A percentile compares a stretch with the other conserved stretches of the same genome.
Conservation (phyloP, 2,888 invertebrate species). For the Thumatha senex region DNA sequence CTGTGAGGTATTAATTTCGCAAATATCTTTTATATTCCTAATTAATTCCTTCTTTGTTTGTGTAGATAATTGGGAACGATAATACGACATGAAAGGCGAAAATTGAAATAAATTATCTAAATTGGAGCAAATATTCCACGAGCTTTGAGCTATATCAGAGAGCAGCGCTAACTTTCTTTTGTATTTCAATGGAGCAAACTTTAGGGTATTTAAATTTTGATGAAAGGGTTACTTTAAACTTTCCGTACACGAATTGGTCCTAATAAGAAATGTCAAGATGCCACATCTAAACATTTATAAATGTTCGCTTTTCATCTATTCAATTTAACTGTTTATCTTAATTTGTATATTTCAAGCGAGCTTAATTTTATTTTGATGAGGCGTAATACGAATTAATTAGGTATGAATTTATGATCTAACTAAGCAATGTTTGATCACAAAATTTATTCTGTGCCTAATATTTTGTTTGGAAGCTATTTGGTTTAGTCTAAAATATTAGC, state of each 20-base stretch:
- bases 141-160: conserved; percentile 32
- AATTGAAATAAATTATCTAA: conserved; percentile 51
- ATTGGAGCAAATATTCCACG: conserved; percentile 37
- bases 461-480: too few relatives aligned
- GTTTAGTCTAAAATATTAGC: too few relatives aligned
- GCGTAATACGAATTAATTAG: neutral
- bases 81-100: conserved; percentile 49
- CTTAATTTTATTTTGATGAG: neutral
- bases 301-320: conserved; percentile 10
- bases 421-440: neutral
- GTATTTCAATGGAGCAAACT: conserved; percentile 38
- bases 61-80: conserved; percentile 48
- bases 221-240: conserved; percentile 39
- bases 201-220: conserved; percentile 40
- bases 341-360: neutral
- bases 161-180: conserved; percentile 35
- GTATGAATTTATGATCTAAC: neutral
- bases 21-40: conserved; percentile 38
- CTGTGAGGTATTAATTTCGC: conserved; percentile 40
- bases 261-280: conserved; percentile 15
- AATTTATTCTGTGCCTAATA: neutral
- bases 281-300: conserved; percentile 13
- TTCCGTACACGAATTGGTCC: conserved; percentile 10
- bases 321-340: conserved; percentile 4
- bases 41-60: conserved; percentile 45